Percentiles rank a stretch among this genome's conserved stretches.
These are phyloP conservation scores for Colostygia pectinataria DNA, from an alignment of 2,888 invertebrate species.

Conservation along the genomic window DNA sequence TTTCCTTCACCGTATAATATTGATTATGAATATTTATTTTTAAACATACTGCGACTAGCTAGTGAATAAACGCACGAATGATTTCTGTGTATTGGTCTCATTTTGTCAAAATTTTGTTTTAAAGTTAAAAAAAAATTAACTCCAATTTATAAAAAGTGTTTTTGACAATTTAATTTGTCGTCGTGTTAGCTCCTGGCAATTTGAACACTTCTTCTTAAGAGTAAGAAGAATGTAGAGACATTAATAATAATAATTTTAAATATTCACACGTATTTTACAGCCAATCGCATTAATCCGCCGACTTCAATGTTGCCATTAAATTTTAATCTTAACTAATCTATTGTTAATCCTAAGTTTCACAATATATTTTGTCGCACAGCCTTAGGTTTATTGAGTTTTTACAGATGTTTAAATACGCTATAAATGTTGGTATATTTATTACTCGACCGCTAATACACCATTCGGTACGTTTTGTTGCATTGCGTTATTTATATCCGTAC, in stretches of 20 bases:
- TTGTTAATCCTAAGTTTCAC: conserved; percentile 55
- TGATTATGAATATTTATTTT: too few relatives aligned
- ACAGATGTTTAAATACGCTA: conserved; percentile 73
- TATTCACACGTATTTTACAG: conserved; percentile 34
- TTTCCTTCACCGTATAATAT: too few relatives aligned
- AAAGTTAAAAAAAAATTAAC: too few relatives aligned
- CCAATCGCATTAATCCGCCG: conserved; percentile 35
- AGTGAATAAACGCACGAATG: too few relatives aligned
- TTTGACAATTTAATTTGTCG: too few relatives aligned
- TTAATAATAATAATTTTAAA: conserved; percentile 14
- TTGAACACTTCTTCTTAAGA: too few relatives aligned
- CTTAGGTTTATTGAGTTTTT: conserved; percentile 68
- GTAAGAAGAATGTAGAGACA: too few relatives aligned
- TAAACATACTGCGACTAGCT: too few relatives aligned
- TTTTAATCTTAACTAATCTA: conserved; percentile 36
- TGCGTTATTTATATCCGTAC: conserved; percentile 64
- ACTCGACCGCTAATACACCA: conserved; percentile 67
- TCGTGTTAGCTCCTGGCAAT: too few relatives aligned
- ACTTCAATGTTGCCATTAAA: conserved; percentile 27
- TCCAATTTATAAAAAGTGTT: too few relatives aligned
- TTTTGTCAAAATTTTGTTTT: too few relatives aligned
- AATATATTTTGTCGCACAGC: conserved; percentile 54
- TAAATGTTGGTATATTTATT: conserved; percentile 72
- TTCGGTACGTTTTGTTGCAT: conserved; percentile 72
- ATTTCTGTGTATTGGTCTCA: too few relatives aligned